Conservation (phyloP, 2,888 invertebrate genomes). For the Mystacides longicornis region DNA sequence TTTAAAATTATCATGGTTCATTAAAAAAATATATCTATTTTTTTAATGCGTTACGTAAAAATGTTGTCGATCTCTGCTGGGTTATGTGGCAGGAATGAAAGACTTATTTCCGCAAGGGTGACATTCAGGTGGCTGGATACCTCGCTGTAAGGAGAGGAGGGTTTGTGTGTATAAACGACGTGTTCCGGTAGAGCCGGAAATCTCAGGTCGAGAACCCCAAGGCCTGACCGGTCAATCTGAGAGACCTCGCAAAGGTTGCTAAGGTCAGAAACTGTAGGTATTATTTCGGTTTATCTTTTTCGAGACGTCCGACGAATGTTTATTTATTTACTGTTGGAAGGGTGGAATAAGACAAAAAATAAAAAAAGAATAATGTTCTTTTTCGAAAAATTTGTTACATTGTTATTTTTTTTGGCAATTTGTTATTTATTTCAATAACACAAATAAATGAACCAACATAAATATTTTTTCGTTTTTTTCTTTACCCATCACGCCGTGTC, state of each 20-base stretch:
- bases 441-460: too few species aligned
- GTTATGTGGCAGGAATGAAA: not conserved
- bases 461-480: too few species aligned
- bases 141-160: not conserved
- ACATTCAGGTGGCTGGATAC: not conserved
- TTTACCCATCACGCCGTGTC: too few species aligned
- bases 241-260: not conserved
- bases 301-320: not conserved
- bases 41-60: too few species aligned
- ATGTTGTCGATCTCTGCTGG: not conserved
- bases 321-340: not conserved
- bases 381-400: too few species aligned
- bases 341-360: not conserved
- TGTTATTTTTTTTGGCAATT: too few species aligned
- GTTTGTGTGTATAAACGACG: not conserved
- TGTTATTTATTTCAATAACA: too few species aligned
- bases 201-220: not conserved
- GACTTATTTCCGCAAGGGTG: constrained; percentile 2
- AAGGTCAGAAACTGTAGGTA: not conserved
- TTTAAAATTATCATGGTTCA: too few species aligned
- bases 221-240: not conserved
- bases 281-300: not conserved
- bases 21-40: too few species aligned
- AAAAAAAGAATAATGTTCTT: too few species aligned
- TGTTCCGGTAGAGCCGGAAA: not conserved